Conservation (phyloP, 1,140 invertebrate species). For the Meteorus sp. region DNA sequence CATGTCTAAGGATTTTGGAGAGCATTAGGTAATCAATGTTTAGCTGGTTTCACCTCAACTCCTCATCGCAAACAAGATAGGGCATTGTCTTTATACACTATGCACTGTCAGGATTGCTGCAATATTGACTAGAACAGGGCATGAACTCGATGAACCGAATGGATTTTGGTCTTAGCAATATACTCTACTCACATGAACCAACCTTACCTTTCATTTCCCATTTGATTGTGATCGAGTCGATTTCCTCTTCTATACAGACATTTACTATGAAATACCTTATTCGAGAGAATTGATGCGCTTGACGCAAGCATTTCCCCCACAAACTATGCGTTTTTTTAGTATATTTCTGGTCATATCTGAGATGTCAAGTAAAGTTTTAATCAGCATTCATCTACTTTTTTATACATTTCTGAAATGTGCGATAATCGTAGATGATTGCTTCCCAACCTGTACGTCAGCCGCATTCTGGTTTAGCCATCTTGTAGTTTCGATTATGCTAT, state of each 20-base stretch:
- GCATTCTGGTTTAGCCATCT: too few relatives aligned
- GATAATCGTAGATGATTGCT: too few relatives aligned
- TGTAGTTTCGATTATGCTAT: too few relatives aligned
- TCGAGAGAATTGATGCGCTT: neutral
- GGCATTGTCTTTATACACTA: neutral
- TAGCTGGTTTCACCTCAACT: slow-evolving; percentile 1
- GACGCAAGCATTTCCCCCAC: too few relatives aligned
- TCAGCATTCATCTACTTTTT: too few relatives aligned
- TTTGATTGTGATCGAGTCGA: neutral
- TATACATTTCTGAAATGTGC: too few relatives aligned
- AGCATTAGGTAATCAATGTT: neutral
- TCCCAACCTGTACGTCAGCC: too few relatives aligned
- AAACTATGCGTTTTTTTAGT: too few relatives aligned
- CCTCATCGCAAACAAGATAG: slow-evolving; percentile 13
- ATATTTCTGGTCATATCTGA: too few relatives aligned
- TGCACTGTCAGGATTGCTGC: neutral
- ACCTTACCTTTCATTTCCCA: neutral
- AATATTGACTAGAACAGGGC: neutral
- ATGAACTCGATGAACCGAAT: neutral
- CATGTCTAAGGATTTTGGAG: slow-evolving; percentile 1
- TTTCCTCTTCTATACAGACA: neutral
- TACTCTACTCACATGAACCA: neutral
- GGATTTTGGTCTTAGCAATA: neutral
- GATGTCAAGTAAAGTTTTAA: too few relatives aligned
- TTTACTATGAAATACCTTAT: neutral